These are phyloP conservation scores for Scaptomyza caliginosa DNA, from an alignment of 2,888 invertebrate species.

Conservation along the genomic window DNA sequence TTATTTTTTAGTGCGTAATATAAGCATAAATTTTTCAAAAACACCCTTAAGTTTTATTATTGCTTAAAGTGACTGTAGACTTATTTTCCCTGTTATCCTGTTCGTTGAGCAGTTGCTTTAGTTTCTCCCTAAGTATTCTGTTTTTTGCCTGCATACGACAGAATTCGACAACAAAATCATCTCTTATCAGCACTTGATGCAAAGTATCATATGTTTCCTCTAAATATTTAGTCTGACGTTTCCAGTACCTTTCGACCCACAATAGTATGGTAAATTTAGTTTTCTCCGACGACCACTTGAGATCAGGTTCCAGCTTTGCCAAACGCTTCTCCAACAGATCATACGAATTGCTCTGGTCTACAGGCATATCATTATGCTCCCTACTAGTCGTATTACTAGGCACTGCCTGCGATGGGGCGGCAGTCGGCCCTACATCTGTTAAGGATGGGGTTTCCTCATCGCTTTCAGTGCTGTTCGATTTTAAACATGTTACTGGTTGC, in stretches of 20 bases:
- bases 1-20: no score
- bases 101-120: neutral
- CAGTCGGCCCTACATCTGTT: neutral
- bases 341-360: no score
- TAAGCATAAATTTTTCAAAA: neutral
- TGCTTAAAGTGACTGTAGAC: neutral
- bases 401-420: neutral
- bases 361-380: neutral
- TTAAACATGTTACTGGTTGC: neutral
- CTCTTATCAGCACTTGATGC: neutral
- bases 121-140: neutral
- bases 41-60: neutral
- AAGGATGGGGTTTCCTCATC: neutral
- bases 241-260: neutral
- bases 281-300: constrained; percentile 1
- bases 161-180: neutral
- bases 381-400: neutral
- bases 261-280: neutral
- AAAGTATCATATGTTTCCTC: neutral
- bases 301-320: neutral
- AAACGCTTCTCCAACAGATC: neutral
- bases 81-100: neutral
- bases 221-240: neutral
- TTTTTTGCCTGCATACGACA: neutral
- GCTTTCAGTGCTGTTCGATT: neutral